Percentiles rank a stretch among this genome's conserved stretches.
Conservation (phyloP, 2,113 vertebrate genomes). For the Aphyosemion australe region DNA sequence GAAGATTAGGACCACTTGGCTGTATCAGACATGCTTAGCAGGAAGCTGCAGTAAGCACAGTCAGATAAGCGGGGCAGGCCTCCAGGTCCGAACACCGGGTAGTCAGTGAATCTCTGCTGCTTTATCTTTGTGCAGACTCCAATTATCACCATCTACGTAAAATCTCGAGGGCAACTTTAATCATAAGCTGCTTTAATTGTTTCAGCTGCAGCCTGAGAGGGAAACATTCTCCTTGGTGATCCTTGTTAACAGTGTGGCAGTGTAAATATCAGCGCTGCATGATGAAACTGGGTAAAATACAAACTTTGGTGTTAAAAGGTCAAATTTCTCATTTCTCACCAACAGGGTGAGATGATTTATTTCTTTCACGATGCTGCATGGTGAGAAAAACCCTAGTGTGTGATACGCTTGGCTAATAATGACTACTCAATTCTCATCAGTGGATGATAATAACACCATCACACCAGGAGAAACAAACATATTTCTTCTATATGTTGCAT, state of each 20-base stretch:
- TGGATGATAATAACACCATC: slow-evolving; percentile 46
- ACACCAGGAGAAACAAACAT: slow-evolving; percentile 32
- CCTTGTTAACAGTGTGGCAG: slow-evolving; percentile 20
- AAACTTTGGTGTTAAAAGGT: slow-evolving; percentile 38
- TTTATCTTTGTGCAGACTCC: slow-evolving; percentile 28
- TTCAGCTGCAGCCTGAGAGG: slow-evolving; percentile 31
- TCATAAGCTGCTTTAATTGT: slow-evolving; percentile 53
- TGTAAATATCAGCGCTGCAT: slow-evolving; percentile 34
- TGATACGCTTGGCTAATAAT: slow-evolving; percentile 27
- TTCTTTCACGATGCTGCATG: slow-evolving; percentile 1
- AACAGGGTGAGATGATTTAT: slow-evolving; percentile 19
- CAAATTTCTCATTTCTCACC: slow-evolving; percentile 36
- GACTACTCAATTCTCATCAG: slow-evolving; percentile 32
- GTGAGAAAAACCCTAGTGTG: not conserved
- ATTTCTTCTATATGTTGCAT: slow-evolving; percentile 14
- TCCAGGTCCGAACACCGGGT: slow-evolving; percentile 46
- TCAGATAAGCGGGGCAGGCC: slow-evolving; percentile 56
- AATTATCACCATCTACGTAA: slow-evolving; percentile 30
- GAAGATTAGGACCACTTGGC: slow-evolving; percentile 76
- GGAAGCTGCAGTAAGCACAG: slow-evolving; percentile 44
- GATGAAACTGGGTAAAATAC: slow-evolving; percentile 19
- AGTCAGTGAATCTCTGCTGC: slow-evolving; percentile 17
- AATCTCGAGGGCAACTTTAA: slow-evolving; percentile 42
- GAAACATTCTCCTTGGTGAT: slow-evolving; percentile 17
- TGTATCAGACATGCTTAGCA: slow-evolving; percentile 58